Evolutionary conservation across 2,888 invertebrate genomes (phyloP), one percentile per base, ranked within the genome.

Genomic region (Dexiosoma caninum): DNA sequence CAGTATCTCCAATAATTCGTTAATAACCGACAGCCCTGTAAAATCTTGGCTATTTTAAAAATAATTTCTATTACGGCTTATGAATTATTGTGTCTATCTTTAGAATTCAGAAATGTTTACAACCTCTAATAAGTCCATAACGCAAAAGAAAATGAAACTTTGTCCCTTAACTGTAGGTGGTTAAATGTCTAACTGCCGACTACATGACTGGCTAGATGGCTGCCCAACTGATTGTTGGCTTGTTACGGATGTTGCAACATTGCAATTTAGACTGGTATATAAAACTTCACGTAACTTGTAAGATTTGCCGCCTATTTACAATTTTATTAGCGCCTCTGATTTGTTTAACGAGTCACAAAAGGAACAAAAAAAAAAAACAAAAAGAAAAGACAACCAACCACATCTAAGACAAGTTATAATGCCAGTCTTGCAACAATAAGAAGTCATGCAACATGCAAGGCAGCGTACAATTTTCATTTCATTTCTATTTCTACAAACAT

Each of bases 261-360:
- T 53, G 23, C 57, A 30, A 40, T 76, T 76, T 62, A 40, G 76
- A 46, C 69, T 62, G 53, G 30, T 30, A 19, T 30, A 21, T 19
- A 71, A 66, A 49, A 46, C 66, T 77, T 59, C 51, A 57, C 55
- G 32, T 64, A 57, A 77, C 69, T 78, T 81, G 69, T 72, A 78
- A 77, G 78, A 69, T 64, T 81, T 81, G 81, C 81, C 81, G 81
- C 81, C 81, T 74, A 81, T 81, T 81, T 78, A 81, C 81, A 81
- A 81, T 81, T 78, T 81, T 81, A 81, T 81, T 81, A 81, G 81
- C 81, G 81, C 81, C 81, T 78, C 81, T 74, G 81, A 81, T 81
- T 78, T 81, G 78, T 81, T 72, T 69, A 81, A 81, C 78, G 81
- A 81, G 81, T 40, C 57, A 49, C 60, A 80, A 59, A 42, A 53